Base-by-base conservation (phyloP, 2,797 vertebrate genomes). In the Macropus fuliginosus region DNA sequence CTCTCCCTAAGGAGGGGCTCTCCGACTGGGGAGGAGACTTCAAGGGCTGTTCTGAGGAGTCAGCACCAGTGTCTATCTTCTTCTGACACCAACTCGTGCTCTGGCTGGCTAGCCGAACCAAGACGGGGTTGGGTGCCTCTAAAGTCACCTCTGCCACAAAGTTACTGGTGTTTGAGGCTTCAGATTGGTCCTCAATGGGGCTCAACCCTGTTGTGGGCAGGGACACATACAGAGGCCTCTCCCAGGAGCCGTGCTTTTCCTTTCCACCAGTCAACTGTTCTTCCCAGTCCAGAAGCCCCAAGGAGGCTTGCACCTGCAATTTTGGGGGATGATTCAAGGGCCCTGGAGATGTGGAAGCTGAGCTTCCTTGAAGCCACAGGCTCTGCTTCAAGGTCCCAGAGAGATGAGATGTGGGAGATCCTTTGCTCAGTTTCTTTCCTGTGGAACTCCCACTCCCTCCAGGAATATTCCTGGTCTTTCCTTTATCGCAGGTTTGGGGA, bases 401-500 rank as follows among this genome's bases (percentile, higher is more conserved):
- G 57, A 62, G n/a, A 56, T n/a, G 96, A 31, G 90, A 94, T 92
- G 94, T 95, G 55, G 95, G 92, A 56, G 57, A 56, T 94, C 94
- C 94, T 97, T 95, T 34, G 55, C n/a, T 90, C 14, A 46, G 92
- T 89, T 97, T 54, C 97, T 97, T 54, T 95, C 95, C 28, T 93
- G 95, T 55, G 90, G 91, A 91, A 91, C 93, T 93, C 31, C 9
- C 96, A 56, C 40, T 94, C 91, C 95, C 93, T 97, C 95, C 95
- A 54, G 27, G 92, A 0, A 27, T 46, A 94, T 66, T 13, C 31
- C 92, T 31, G 0, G 21, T 18, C 66, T 91, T 91, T 91, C 90
- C 54, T 31, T 93, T 56, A 5, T 66, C 52, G 46, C 95, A 97
- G 10, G 96, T 97, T 98, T 98, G 98, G 81, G 98, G 98, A 98